Percentiles rank a stretch among this genome's conserved stretches.
phyloP scores from a whole-genome alignment of 1,140 invertebrate genomes.

The Sitophilus oryzae region DNA sequence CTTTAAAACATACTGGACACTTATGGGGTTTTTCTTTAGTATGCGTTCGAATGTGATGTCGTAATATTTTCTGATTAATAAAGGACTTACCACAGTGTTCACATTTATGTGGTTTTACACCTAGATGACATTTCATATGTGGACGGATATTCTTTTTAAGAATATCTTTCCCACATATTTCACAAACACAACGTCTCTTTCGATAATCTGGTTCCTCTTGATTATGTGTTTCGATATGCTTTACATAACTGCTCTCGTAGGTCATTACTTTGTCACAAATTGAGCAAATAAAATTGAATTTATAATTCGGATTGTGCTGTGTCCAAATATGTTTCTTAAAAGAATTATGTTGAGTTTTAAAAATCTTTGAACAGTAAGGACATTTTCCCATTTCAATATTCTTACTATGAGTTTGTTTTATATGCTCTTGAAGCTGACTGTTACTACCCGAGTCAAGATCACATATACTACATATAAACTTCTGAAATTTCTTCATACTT shows the following conservation, averaged over 20 bases:
- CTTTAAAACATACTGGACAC: constrained; percentile 51
- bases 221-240: constrained; percentile 25
- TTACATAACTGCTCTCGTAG: constrained; percentile 19
- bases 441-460: constrained; percentile 19
- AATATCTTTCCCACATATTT: constrained; percentile 58
- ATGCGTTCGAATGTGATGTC: constrained; percentile 41
- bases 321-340: constrained; percentile 26
- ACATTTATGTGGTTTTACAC: constrained; percentile 60
- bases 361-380: constrained; percentile 21
- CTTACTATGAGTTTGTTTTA: constrained; percentile 17
- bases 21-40: constrained; percentile 41
- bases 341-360: constrained; percentile 18
- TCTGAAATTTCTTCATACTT: constrained; percentile 7
- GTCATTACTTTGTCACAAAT: constrained; percentile 37
- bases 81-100: constrained; percentile 46
- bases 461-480: constrained; percentile 18
- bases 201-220: constrained; percentile 19
- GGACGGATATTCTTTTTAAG: constrained; percentile 30
- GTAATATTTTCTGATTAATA: constrained; percentile 26
- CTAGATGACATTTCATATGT: constrained; percentile 64
- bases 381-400: constrained; percentile 10
- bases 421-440: constrained; percentile 19
- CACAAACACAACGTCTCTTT: constrained; percentile 46
- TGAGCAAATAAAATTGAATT: constrained; percentile 28
- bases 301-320: constrained; percentile 22